A percentile compares a stretch with the other conserved stretches of the same genome.
phyloP scores from a whole-genome alignment of 1,140 invertebrate genomes.

The Lepidostoma basale region DNA sequence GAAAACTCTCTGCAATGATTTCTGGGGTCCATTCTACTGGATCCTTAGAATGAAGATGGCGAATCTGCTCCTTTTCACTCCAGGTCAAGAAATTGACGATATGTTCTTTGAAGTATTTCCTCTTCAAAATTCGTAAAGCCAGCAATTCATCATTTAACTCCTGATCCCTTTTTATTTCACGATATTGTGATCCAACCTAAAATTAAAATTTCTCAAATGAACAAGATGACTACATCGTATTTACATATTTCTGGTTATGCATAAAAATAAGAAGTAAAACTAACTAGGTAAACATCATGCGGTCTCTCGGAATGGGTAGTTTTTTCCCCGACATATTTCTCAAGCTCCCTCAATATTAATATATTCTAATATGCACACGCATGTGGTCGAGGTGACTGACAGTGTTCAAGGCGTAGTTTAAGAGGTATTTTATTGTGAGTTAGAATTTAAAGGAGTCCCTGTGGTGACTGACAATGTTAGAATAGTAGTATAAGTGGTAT shows the following conservation, averaged over 20 bases:
- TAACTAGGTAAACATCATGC: not conserved
- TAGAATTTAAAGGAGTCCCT: no score
- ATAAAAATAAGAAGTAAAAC: not conserved
- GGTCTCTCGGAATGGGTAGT: not conserved
- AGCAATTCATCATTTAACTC: slow-evolving; percentile 53
- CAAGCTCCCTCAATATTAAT: no score
- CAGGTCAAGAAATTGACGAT: slow-evolving; percentile 79
- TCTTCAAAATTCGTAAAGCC: slow-evolving; percentile 66
- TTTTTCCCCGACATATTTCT: no score
- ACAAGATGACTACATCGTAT: no score
- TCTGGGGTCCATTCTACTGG: slow-evolving; percentile 76
- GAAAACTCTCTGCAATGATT: slow-evolving; percentile 79
- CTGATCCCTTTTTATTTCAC: slow-evolving; percentile 53
- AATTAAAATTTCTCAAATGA: no score
- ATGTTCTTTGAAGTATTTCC: slow-evolving; percentile 76
- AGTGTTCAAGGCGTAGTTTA: no score
- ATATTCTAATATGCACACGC: no score
- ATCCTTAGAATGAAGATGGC: slow-evolving; percentile 68
- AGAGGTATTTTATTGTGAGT: no score
- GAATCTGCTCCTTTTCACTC: slow-evolving; percentile 83
- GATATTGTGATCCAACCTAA: slow-evolving; percentile 50
- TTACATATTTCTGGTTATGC: not conserved
- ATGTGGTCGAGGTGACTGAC: no score
- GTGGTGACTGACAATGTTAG: no score
- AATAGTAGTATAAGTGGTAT: no score